Conservation (phyloP, 2,113 vertebrate species). For the Gobius niger region DNA sequence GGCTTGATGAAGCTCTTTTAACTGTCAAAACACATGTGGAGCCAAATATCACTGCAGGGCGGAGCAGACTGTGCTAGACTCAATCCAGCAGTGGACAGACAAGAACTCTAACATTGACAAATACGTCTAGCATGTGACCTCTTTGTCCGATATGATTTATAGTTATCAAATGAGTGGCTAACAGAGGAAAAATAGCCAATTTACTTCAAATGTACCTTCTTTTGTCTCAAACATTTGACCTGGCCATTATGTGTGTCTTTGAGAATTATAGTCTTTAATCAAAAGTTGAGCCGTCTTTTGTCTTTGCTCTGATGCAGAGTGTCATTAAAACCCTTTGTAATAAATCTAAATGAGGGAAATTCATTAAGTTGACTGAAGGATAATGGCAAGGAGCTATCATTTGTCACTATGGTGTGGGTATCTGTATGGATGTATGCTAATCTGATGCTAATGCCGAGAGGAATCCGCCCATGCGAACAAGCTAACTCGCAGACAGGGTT, state of each 20-base stretch:
- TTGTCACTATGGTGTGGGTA: slow-evolving; percentile 6
- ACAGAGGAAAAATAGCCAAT: neutral
- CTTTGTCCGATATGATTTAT: neutral
- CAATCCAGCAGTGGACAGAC: slow-evolving; percentile 5
- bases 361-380: slow-evolving; percentile 58
- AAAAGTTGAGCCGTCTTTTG: slow-evolving; percentile 40
- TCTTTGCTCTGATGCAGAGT: slow-evolving; percentile 44
- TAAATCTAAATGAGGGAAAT: slow-evolving; percentile 47
- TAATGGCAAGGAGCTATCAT: slow-evolving; percentile 41
- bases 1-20: slow-evolving; percentile 3
- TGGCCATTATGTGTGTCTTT: neutral
- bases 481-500: slow-evolving; percentile 25
- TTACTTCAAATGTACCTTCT: neutral
- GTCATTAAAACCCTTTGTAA: slow-evolving; percentile 43
- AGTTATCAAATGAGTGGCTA: slow-evolving; percentile 5
- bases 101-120: slow-evolving; percentile 22
- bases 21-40: neutral
- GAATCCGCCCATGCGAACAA: slow-evolving; percentile 15
- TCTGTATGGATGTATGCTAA: slow-evolving; percentile 1
- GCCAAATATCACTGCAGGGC: neutral
- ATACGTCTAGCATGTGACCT: slow-evolving; percentile 40
- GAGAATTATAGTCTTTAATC: slow-evolving; percentile 22
- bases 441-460: slow-evolving; percentile 30
- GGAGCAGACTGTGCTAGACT: neutral
- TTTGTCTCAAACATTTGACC: neutral